Evolutionary conservation across 1,140 invertebrate species (phyloP).

Genomic region (Tetraneura akinire): DNA sequence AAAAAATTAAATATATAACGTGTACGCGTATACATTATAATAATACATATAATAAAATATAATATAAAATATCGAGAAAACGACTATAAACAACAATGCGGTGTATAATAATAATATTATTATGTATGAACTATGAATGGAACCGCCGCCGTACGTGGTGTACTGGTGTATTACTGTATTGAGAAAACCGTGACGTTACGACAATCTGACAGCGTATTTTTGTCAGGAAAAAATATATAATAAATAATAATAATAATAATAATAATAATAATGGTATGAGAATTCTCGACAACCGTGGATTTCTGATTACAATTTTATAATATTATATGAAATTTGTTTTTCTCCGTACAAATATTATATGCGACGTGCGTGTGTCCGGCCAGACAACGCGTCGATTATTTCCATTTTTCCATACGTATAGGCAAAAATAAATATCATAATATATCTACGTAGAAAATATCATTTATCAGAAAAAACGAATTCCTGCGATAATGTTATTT

Average conservation of each 20-base stretch:
- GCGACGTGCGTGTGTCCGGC: no score
- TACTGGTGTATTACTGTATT: no score
- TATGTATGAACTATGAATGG: background rate
- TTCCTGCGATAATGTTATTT: no score
- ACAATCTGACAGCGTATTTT: background rate
- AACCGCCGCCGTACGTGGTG: conserved; percentile 17
- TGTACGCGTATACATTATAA: conserved; percentile 1
- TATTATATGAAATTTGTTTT: background rate
- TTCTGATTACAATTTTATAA: conserved; percentile 35
- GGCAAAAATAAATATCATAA: no score
- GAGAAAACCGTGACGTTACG: conserved; percentile 28
- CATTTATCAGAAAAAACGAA: no score
- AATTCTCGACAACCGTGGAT: conserved; percentile 23
- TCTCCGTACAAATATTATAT: no score
- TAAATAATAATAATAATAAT: background rate
- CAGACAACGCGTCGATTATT: no score
- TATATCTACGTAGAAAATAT: no score
- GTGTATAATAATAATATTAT: no score
- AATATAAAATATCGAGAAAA: conserved; percentile 12
- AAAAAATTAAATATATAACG: background rate
- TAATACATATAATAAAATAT: background rate
- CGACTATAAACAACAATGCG: conserved; percentile 36
- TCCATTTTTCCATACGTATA: no score
- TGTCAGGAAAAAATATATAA: background rate
- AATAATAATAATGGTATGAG: background rate